A percentile compares a stretch with the other conserved stretches of the same genome.
phyloP scores from a whole-genome alignment of 2,797 vertebrate genomes.

The Scleropages formosus region DNA sequence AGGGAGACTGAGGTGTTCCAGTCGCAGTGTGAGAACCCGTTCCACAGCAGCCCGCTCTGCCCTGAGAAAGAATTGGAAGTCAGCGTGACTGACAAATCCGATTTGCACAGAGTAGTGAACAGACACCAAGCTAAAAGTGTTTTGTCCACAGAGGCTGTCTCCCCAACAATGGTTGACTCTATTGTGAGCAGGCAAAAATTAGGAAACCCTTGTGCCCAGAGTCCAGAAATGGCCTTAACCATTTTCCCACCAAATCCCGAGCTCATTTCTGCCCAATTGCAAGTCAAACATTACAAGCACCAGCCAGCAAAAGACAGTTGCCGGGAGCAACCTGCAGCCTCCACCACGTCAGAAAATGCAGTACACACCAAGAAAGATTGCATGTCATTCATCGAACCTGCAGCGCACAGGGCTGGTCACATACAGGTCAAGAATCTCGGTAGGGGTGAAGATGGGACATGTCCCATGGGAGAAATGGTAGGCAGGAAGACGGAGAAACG shows the following conservation, averaged over 20 bases:
- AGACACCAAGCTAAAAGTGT: constrained; percentile 30
- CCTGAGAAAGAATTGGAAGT: constrained; percentile 34
- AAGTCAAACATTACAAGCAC: constrained; percentile 50
- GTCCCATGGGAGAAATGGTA: constrained; percentile 34
- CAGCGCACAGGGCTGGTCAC: constrained; percentile 62
- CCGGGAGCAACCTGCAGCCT: constrained; percentile 47
- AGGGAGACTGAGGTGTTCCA: constrained; percentile 42
- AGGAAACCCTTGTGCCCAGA: constrained; percentile 37
- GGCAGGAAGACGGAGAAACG: constrained; percentile 47
- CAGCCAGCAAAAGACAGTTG: constrained; percentile 40
- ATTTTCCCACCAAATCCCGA: constrained; percentile 43
- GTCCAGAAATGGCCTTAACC: constrained; percentile 41
- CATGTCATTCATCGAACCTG: constrained; percentile 59
- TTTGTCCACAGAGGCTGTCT: constrained; percentile 53
- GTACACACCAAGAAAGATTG: constrained; percentile 63
- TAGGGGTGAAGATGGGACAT: constrained; percentile 50
- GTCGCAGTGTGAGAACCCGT: constrained; percentile 50
- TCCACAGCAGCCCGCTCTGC: constrained; percentile 59
- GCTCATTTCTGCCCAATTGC: constrained; percentile 49
- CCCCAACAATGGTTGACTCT: constrained; percentile 44
- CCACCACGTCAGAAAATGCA: constrained; percentile 43
- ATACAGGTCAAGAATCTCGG: constrained; percentile 64
- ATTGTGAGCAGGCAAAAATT: constrained; percentile 38
- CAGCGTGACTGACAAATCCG: constrained; percentile 29
- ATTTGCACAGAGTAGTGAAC: constrained; percentile 35